Evolutionary conservation across 2,113 vertebrate species (phyloP), one percentile per base, ranked within the genome.

Genomic region (Phoenicopterus ruber): DNA sequence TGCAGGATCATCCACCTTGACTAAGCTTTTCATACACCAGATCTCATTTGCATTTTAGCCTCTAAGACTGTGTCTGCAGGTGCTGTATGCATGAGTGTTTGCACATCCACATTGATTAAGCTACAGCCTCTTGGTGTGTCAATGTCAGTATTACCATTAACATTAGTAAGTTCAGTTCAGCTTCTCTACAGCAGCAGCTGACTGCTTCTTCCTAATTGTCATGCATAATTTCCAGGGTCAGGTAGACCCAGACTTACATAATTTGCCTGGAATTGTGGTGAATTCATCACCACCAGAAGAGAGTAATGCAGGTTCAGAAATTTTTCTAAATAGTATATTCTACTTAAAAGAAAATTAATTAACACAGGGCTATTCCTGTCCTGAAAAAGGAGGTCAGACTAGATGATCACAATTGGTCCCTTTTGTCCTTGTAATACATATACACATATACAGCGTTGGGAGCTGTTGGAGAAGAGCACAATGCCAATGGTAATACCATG

Each of bases 361-460:
- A 96, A 97, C 78, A 96, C 87, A 80, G 82, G 65, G 26, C 78
- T 97, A 96, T 96, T 97, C 91, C 93, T 96, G 92, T 95, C 54
- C 94, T 91, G 81, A 44, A 90, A 97, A 97, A 97, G 81, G 96
- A 96, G 96, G 96, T 94, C 93, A 95, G 40, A 85, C 83, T 57
- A 91, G 93, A 94, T 90, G 93, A 96, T 96, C 89, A 69, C 84
- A 88, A 44, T 26, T 72, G 96, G 78, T 96, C 93, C 84, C 90
- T 96, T 97, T 97, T 88, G 96, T 96, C 96, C 96, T 97, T 97
- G 96, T 97, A 95, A 97, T 96, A 92, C 85, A 97, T 94, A 85
- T 82, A 95, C 87, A 95, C 91, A 91, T 14, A 93, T 36, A 71
- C 93, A 87, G 86, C 9, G 13, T 36, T 38, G 44, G 52, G 81